Percentiles rank a stretch among this genome's conserved stretches.
Evolutionary conservation across 2,113 vertebrate genomes (phyloP).

Genomic region (Camelus bactrianus): DNA sequence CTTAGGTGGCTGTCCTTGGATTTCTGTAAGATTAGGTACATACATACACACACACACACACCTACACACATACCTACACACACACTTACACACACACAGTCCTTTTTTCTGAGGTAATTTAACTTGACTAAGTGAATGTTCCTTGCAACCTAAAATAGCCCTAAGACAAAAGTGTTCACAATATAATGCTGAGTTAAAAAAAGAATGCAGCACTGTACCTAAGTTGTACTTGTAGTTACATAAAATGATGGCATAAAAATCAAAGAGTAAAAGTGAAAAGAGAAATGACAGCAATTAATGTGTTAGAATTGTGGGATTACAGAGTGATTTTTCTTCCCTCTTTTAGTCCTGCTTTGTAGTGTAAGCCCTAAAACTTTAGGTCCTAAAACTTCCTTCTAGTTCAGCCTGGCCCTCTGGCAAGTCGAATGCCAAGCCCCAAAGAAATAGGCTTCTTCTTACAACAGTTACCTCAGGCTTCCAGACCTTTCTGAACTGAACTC

Average conservation of each 20-base stretch:
- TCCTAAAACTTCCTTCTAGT: neutral
- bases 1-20: neutral
- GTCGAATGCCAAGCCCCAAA: neutral
- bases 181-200: constrained; percentile 28
- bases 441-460: neutral
- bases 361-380: neutral
- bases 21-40: neutral
- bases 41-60: neutral
- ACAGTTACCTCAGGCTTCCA: neutral
- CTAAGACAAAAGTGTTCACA: constrained; percentile 49
- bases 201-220: constrained; percentile 22
- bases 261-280: constrained; percentile 57
- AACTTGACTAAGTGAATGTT: constrained; percentile 43
- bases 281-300: constrained; percentile 57
- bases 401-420: neutral
- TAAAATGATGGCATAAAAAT: constrained; percentile 53
- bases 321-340: neutral
- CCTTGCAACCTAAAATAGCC: constrained; percentile 57
- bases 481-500: neutral
- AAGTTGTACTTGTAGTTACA: constrained; percentile 37
- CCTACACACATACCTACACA: neutral
- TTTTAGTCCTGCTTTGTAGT: neutral
- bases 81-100: neutral
- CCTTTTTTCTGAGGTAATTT: constrained; percentile 36
- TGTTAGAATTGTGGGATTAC: neutral